These are phyloP conservation scores for Buphagus erythrorhynchus DNA, from an alignment of 2,797 vertebrate species.

Conservation along the genomic window DNA sequence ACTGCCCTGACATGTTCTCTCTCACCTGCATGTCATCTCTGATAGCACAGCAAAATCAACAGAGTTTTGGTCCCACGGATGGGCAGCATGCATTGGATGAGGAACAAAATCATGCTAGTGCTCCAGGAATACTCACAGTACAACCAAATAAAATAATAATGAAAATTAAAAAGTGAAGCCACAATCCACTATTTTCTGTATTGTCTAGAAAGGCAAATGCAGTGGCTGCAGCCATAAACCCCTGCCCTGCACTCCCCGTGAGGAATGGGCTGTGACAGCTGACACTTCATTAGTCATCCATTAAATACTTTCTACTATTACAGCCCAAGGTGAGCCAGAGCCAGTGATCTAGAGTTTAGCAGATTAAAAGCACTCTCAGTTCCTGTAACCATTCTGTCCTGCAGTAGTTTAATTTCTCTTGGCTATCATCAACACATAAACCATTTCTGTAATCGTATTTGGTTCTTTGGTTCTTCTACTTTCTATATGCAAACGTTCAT, in stretches of 20 bases:
- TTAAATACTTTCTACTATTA: slow-evolving; percentile 16
- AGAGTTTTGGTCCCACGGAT: neutral
- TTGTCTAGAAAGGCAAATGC: neutral
- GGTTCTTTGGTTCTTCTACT: neutral
- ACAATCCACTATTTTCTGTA: neutral
- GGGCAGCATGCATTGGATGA: no score
- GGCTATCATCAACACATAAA: neutral
- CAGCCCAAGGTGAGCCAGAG: neutral
- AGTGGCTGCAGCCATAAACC: neutral
- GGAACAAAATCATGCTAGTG: neutral
- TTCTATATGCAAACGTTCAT: neutral
- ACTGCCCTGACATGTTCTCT: neutral
- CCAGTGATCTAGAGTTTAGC: neutral
- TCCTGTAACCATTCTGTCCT: neutral
- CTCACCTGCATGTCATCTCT: neutral
- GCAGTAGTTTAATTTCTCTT: neutral
- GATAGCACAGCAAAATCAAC: neutral
- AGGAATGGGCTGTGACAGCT: neutral
- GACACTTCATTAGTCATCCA: slow-evolving; percentile 23
- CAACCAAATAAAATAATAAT: fast-evolving
- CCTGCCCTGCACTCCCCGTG: neutral
- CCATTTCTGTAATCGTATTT: neutral
- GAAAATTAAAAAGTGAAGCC: neutral
- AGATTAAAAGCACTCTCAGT: slow-evolving; percentile 24
- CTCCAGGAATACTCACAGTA: neutral